Base-by-base conservation (phyloP, 2,113 vertebrate genomes). In the Cyrtonyx montezumae region DNA sequence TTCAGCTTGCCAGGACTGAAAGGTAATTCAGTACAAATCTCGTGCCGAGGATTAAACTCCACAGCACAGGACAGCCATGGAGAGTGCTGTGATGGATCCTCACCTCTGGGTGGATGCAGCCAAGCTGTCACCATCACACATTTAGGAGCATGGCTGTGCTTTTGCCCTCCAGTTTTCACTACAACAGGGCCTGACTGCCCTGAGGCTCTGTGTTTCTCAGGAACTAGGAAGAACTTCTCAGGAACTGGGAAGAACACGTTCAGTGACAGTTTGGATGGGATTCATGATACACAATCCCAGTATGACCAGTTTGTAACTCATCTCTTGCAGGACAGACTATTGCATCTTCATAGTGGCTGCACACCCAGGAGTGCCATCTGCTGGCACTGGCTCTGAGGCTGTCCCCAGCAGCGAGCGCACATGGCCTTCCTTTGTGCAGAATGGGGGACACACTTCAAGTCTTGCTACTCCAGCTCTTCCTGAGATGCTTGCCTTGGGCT, bases 41-140 rank as follows among this genome's bases (percentile, higher is more conserved):
- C 30, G 19, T n/a, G 16, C 22, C 26, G 18, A 58, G 15, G 8
- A 15, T 58, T 59, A 84, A 37, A 79, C 12, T 45, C 22, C 45
- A 30, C 58, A 77, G 58, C 34, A 70, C 34, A 59, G 36, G 20
- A 59, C 21, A 80, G 63, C 34, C 32, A 56, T 2, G 7, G 34
- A 15, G 11, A 46, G 6, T 84, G n/a, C 30, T 1, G 1, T 48
- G 37, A 16, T 42, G 42, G 0, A 0, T 28, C 19, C 48, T 32
- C 40, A 4, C 21, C 79, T 30, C 49, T 26, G 21, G 15, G 28
- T 25, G 18, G 18, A 18, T 46, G 43, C 2, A 2, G 46, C 63
- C 17, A 34, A 55, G 14, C 37, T 46, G 62, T 43, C 42, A 15
- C 26, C 13, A 8, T 34, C 6, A 34, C 19, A 17, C 28, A 19